Conservation (phyloP, 2,888 invertebrate species). For the Peribatodes rhomboidaria region DNA sequence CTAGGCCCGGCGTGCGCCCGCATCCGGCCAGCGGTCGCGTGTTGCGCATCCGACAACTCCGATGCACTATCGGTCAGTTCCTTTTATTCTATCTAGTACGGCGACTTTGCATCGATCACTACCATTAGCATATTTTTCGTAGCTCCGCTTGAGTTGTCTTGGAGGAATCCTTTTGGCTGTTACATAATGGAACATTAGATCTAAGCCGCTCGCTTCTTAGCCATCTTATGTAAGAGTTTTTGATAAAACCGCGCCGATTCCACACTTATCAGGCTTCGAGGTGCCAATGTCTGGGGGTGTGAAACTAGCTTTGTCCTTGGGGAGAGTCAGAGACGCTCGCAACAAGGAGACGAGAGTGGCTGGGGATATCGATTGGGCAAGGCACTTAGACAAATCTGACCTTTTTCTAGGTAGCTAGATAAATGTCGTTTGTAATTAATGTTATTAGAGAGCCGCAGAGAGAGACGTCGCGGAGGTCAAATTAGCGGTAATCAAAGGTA, state of each 20-base stretch:
- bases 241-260: slow-evolving; percentile 2
- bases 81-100: slow-evolving; percentile 42
- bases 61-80: slow-evolving; percentile 82
- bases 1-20: slow-evolving; percentile 61
- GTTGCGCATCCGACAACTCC: slow-evolving; percentile 82
- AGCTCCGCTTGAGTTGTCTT: slow-evolving; percentile 23
- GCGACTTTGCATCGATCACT: slow-evolving; percentile 20
- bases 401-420: slow-evolving; percentile 49
- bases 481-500: slow-evolving; percentile 69
- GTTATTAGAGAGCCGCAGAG: slow-evolving; percentile 53
- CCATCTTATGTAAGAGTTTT: slow-evolving; percentile 49
- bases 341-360: slow-evolving; percentile 37
- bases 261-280: slow-evolving; percentile 15
- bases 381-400: slow-evolving; percentile 49
- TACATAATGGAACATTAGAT: slow-evolving; percentile 65
- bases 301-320: slow-evolving; percentile 60
- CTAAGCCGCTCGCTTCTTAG: slow-evolving; percentile 52
- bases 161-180: slow-evolving; percentile 51
- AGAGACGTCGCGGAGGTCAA: slow-evolving; percentile 60
- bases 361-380: slow-evolving; percentile 47
- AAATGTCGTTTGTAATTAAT: slow-evolving; percentile 47
- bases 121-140: slow-evolving; percentile 11
- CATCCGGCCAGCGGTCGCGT: slow-evolving; percentile 71
- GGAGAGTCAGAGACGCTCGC: slow-evolving; percentile 43
- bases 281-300: slow-evolving; percentile 22